Percentiles rank a stretch among this genome's conserved stretches.
These are phyloP conservation scores for Argyresthia goedartella DNA, from an alignment of 2,888 invertebrate genomes.

Conservation along the genomic window DNA sequence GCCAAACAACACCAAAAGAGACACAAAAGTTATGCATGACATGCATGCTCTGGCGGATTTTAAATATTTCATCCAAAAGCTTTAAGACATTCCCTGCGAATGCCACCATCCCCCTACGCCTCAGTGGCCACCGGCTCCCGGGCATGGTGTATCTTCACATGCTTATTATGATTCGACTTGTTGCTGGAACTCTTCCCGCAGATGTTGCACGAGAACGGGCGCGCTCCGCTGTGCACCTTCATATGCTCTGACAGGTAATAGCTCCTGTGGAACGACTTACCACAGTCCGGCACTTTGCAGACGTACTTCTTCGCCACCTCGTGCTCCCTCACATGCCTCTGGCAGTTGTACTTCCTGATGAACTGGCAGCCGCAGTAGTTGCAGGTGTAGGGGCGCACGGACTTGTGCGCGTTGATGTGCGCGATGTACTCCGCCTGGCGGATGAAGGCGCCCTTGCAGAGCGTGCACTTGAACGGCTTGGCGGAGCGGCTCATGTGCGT, in stretches of 20 bases:
- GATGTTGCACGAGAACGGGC: slow-evolving; percentile 87
- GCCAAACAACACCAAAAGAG: too few relatives aligned
- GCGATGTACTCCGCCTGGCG: slow-evolving; percentile 84
- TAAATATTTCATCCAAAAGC: background rate
- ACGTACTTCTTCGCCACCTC: slow-evolving; percentile 83
- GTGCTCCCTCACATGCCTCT: slow-evolving; percentile 86
- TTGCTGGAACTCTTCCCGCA: slow-evolving; percentile 92
- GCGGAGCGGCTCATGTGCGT: slow-evolving; percentile 86
- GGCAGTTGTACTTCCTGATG: slow-evolving; percentile 89
- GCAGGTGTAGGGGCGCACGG: slow-evolving; percentile 87
- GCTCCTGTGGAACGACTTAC: slow-evolving; percentile 87
- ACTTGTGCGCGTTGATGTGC: slow-evolving; percentile 89
- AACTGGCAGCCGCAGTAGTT: slow-evolving; percentile 92
- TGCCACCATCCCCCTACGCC: slow-evolving; percentile 57
- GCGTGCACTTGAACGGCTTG: slow-evolving; percentile 87
- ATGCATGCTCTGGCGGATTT: too few relatives aligned
- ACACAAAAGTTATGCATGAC: too few relatives aligned
- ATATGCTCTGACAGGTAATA: slow-evolving; percentile 91
- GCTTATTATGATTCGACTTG: slow-evolving; percentile 92
- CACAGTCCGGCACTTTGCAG: slow-evolving; percentile 80
- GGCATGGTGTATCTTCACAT: slow-evolving; percentile 90
- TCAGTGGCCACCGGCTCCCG: slow-evolving; percentile 89
- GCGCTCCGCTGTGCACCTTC: slow-evolving; percentile 84
- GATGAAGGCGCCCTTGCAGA: slow-evolving; percentile 88
- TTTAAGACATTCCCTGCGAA: background rate